Conservation (phyloP, 2,113 vertebrate genomes). For the Camelus bactrianus region DNA sequence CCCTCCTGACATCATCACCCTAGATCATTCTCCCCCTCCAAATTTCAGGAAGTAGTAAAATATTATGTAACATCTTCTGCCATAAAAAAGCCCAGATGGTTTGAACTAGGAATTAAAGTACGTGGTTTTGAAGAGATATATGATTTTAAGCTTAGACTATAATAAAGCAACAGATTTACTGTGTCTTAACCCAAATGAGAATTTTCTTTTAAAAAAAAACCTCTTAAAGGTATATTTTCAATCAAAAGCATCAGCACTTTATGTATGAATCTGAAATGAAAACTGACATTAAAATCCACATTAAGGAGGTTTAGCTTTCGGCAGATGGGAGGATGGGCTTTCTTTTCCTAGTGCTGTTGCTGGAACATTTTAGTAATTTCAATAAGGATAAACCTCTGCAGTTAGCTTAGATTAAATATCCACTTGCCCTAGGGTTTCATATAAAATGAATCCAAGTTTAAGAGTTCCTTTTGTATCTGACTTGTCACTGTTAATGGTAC, state of each 20-base stretch:
- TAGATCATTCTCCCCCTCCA: conserved; percentile 64
- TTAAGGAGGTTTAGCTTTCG: conserved; percentile 49
- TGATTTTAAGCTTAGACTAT: conserved; percentile 59
- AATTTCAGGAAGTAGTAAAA: conserved; percentile 83
- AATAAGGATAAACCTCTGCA: conserved; percentile 53
- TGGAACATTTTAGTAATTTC: conserved; percentile 60
- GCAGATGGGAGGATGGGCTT: not conserved
- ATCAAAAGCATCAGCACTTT: conserved; percentile 66
- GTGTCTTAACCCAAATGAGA: conserved; percentile 61
- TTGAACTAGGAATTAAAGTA: conserved; percentile 70
- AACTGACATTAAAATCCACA: conserved; percentile 60
- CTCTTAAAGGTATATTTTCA: conserved; percentile 72
- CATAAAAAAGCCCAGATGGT: conserved; percentile 78
- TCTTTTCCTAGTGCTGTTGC: not conserved
- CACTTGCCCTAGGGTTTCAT: conserved; percentile 1
- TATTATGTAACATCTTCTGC: conserved; percentile 69
- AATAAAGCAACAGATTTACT: conserved; percentile 71
- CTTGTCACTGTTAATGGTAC: not conserved
- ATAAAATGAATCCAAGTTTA: conserved; percentile 25
- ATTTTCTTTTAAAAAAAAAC: not conserved
- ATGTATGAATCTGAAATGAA: conserved; percentile 70
- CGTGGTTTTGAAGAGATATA: conserved; percentile 68
- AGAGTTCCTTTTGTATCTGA: conserved; percentile 19
- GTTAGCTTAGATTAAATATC: conserved; percentile 7
- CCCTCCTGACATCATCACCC: conserved; percentile 69